Conservation (phyloP, 2,888 invertebrate species). For the Morpho achilles region DNA sequence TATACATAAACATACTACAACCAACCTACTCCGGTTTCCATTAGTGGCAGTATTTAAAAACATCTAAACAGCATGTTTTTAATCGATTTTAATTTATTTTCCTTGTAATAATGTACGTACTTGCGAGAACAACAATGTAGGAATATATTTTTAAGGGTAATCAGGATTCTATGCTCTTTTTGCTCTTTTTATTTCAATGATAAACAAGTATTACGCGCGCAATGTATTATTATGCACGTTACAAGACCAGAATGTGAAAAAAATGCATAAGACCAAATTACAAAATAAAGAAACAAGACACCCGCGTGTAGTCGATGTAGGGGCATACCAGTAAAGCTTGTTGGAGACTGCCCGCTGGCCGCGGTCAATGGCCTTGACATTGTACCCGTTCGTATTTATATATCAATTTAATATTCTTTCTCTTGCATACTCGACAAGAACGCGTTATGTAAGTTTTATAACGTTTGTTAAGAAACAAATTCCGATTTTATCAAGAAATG, state of each 20-base stretch:
- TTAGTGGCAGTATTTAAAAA: no score
- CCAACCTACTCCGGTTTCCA: no score
- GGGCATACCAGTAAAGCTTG: slow-evolving; percentile 16
- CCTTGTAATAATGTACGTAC: no score
- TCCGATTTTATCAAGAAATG: slow-evolving; percentile 7
- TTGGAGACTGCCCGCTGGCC: slow-evolving; percentile 20
- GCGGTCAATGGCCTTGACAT: slow-evolving; percentile 72
- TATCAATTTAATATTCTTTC: slow-evolving; percentile 39
- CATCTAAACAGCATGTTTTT: no score
- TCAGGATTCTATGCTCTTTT: no score
- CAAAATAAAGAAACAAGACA: slow-evolving; percentile 15
- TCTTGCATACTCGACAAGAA: slow-evolving; percentile 7
- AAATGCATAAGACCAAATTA: slow-evolving; percentile 7
- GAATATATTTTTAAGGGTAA: no score
- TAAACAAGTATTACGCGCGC: no score
- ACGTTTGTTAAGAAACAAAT: slow-evolving; percentile 5
- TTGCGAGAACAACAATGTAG: no score
- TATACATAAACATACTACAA: no score
- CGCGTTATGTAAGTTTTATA: slow-evolving; percentile 7
- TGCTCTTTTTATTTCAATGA: no score
- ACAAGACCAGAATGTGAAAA: not conserved
- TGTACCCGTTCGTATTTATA: slow-evolving; percentile 56
- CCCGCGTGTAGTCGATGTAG: slow-evolving; percentile 9
- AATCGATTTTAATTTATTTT: no score
- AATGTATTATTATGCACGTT: no score